phyloP scores from a whole-genome alignment of 2,888 invertebrate genomes.

The Zelleria hepariella region DNA sequence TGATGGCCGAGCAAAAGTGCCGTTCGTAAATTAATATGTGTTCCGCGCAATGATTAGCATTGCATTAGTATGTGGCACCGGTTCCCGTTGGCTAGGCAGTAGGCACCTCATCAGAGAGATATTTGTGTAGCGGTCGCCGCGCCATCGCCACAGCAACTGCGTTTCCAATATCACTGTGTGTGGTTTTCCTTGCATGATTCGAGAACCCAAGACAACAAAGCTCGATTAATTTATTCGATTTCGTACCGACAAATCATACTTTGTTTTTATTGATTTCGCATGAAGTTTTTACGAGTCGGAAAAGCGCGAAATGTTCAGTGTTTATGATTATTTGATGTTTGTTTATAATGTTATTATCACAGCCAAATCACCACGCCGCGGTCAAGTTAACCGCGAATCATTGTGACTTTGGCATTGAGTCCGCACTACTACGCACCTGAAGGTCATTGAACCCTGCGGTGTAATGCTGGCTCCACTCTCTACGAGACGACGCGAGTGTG shows the following conservation, averaged over 20 bases:
- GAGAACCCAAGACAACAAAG: no score
- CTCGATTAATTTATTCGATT: no score
- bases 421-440: not conserved
- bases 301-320: no score
- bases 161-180: no score
- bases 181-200: not conserved
- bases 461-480: no score
- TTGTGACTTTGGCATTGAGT: not conserved
- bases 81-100: constrained; percentile 45
- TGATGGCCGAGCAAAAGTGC: constrained; percentile 43
- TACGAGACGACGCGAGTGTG: no score
- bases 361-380: not conserved
- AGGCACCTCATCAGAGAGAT: constrained; percentile 45
- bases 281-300: no score
- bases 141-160: not conserved
- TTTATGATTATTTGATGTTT: no score
- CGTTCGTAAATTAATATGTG: constrained; percentile 64
- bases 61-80: constrained; percentile 57
- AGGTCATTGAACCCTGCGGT: not conserved
- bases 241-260: no score
- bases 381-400: not conserved
- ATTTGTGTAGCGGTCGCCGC: constrained; percentile 47
- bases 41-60: constrained; percentile 59
- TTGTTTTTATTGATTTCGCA: no score
- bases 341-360: not conserved